Evolutionary conservation across 30 jellyfish, hydroid and myxozoan genomes (phyloP).

Genomic region (Hydractinia echinata): DNA sequence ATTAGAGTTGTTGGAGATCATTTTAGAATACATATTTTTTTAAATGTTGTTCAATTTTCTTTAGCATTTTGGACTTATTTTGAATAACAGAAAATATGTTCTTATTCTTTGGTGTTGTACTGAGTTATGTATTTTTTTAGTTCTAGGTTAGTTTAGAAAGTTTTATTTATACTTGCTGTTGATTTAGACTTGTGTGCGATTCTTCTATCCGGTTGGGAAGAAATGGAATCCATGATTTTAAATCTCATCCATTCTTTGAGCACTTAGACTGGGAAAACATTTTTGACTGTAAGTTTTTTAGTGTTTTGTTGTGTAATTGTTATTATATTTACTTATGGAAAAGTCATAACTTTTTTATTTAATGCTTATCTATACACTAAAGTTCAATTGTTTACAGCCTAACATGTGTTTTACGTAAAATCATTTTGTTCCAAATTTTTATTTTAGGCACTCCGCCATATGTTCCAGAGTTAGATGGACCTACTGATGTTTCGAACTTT

Average conservation of each 20-base stretch:
- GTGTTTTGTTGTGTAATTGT: neutral
- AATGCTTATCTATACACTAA: neutral
- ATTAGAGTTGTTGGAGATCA: too few species aligned
- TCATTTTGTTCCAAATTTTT: neutral
- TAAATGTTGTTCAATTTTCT: too few species aligned
- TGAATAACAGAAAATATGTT: neutral
- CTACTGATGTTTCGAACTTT: slow-evolving; percentile 87
- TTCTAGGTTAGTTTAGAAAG: neutral
- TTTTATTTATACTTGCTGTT: neutral
- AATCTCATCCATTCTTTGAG: slow-evolving; percentile 76
- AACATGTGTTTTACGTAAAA: neutral
- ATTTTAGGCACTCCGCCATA: slow-evolving; percentile 77
- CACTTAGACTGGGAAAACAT: slow-evolving; percentile 89
- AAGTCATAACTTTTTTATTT: neutral
- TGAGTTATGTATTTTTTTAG: neutral
- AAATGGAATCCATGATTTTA: slow-evolving; percentile 71
- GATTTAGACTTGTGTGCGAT: slow-evolving; percentile 70
- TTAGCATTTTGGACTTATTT: too few species aligned
- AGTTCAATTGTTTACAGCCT: neutral
- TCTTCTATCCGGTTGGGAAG: slow-evolving; percentile 71
- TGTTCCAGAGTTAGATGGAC: slow-evolving; percentile 80
- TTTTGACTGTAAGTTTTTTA: slow-evolving; percentile 46
- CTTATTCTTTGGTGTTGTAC: neutral
- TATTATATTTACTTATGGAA: neutral
- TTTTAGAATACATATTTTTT: too few species aligned